Conservation (phyloP, 2,113 vertebrate genomes). For the Condylura cristata region DNA sequence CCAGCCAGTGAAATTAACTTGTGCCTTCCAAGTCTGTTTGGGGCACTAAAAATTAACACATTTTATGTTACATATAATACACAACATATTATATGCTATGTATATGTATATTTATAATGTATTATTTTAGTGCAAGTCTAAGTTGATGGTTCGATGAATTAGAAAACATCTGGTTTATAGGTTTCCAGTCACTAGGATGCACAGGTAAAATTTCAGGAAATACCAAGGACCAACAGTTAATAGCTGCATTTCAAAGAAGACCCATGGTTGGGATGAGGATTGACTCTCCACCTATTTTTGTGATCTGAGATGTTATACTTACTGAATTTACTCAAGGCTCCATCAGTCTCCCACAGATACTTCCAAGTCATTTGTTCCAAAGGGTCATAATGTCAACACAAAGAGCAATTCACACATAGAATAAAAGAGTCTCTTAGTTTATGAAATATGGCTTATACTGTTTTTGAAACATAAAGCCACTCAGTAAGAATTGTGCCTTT, state of each 20-base stretch:
- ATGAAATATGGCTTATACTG: neutral
- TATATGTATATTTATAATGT: neutral
- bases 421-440: neutral
- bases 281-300: neutral
- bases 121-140: neutral
- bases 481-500: neutral
- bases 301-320: neutral
- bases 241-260: neutral
- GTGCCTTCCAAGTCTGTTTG: neutral
- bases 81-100: no score
- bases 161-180: neutral
- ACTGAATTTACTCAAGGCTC: neutral
- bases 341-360: neutral
- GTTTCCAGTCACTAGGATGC: neutral
- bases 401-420: neutral
- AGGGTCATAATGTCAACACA: neutral
- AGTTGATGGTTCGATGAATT: neutral
- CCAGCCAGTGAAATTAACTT: neutral
- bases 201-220: neutral
- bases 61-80: no score
- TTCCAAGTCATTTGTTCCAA: neutral
- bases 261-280: neutral
- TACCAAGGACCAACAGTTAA: neutral
- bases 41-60: neutral
- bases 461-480: neutral